phyloP scores from a whole-genome alignment of 2,113 vertebrate genomes.

The Promerops cafer region DNA sequence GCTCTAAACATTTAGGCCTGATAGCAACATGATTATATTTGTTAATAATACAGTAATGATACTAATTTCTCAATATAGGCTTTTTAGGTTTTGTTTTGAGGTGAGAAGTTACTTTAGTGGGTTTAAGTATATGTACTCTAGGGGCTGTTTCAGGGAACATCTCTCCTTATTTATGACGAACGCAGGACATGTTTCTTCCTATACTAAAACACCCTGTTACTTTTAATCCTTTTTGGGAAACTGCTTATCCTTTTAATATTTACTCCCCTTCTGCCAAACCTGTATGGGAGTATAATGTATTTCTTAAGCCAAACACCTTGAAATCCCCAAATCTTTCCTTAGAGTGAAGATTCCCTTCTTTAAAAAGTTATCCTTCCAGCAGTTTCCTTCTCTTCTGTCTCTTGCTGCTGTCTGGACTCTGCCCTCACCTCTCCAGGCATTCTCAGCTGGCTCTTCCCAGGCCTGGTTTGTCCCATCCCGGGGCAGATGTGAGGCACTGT shows the following conservation, averaged over 20 bases:
- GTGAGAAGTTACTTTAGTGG: neutral
- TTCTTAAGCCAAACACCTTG: neutral
- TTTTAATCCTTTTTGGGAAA: neutral
- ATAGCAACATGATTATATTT: neutral
- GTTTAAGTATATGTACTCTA: neutral
- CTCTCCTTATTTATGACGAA: neutral
- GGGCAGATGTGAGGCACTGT: rapidly evolving
- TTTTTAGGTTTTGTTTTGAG: neutral
- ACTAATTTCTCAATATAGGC: neutral
- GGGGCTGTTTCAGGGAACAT: neutral
- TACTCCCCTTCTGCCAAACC: neutral
- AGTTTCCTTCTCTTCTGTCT: neutral
- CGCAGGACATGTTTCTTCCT: neutral
- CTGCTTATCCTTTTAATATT: neutral
- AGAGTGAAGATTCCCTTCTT: neutral
- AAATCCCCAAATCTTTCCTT: neutral
- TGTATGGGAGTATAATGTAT: neutral
- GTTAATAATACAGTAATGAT: neutral
- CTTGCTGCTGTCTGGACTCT: neutral
- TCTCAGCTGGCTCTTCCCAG: neutral
- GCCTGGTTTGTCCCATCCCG: neutral
- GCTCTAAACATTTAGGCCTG: neutral
- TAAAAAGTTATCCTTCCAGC: neutral
- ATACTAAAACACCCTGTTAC: neutral
- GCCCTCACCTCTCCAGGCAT: neutral